A percentile compares a stretch with the other conserved stretches of the same genome.
Evolutionary conservation across 2,797 vertebrate species (phyloP).

Genomic region (Cyclopterus lumpus): DNA sequence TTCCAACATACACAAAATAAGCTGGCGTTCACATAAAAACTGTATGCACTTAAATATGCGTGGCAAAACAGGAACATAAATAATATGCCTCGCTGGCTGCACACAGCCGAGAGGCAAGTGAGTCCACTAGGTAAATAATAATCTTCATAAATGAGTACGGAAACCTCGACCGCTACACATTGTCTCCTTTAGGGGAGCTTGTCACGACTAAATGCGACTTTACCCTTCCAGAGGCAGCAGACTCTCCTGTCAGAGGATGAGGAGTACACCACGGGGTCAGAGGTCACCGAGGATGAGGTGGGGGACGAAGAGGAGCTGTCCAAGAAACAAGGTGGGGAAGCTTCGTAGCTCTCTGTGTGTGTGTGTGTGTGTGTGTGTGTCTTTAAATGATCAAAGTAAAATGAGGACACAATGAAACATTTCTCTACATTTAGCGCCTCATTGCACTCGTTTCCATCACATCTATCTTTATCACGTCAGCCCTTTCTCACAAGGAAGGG

Average conservation of each 20-base stretch:
- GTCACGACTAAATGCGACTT: too few relatives aligned
- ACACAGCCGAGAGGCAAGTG: too few relatives aligned
- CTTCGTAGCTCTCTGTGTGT: neutral
- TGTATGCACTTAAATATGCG: too few relatives aligned
- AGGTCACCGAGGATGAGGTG: constrained; percentile 98
- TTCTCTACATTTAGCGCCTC: constrained; percentile 27
- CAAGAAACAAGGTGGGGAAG: constrained; percentile 89
- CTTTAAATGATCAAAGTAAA: constrained; percentile 11
- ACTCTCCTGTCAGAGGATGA: constrained; percentile 95
- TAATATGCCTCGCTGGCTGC: too few relatives aligned
- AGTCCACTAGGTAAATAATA: too few relatives aligned
- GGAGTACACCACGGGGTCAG: constrained; percentile 97
- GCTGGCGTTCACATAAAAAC: too few relatives aligned
- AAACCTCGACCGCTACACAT: too few relatives aligned
- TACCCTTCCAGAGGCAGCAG: constrained; percentile 88
- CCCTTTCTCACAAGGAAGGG: neutral
- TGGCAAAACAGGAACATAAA: too few relatives aligned
- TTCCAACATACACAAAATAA: neutral
- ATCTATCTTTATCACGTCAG: constrained; percentile 22
- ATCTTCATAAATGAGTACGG: too few relatives aligned
- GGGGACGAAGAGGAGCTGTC: constrained; percentile 97
- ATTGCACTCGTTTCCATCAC: neutral
- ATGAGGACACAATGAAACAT: neutral
- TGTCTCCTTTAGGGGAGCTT: too few relatives aligned
- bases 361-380: too few relatives aligned